Evolutionary conservation across 2,113 vertebrate genomes (phyloP), one percentile per base, ranked within the genome.

Genomic region (Cochlearius cochlearius): DNA sequence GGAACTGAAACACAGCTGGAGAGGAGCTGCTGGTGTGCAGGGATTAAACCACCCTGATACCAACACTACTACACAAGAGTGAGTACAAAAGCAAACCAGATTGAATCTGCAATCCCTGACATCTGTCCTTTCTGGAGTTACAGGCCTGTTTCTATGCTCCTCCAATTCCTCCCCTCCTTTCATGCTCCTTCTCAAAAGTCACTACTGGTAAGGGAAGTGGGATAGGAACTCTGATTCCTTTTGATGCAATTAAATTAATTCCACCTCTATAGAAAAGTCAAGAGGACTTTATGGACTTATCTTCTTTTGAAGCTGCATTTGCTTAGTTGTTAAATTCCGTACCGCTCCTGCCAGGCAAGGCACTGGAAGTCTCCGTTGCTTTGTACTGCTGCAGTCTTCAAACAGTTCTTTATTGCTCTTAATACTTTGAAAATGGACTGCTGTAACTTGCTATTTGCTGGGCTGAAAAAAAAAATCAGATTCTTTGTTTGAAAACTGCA

Each of bases 191-290:
- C 43, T 59, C 25, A 47, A 43, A 83, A 60, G 43, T 45, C 58
- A 8, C 29, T n/a, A 3, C 30, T 78, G 78, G 62, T 38, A 87
- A 38, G 86, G 45, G 34, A 89, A 67, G 32, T 27, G 3, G 22
- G 9, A 14, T 26, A 39, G 39, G 23, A 93, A 23, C 66, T 92
- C 77, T 15, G 26, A 12, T 76, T 86, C 34, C 11, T 53, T 97
- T 91, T 85, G 88, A 94, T 82, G 86, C 45, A 86, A 91, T 84
- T 85, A 91, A 88, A 88, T 82, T 73, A 76, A 77, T 86, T 79
- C 62, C 50, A n/a, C 50, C 62, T 73, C 58, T 66, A 10, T 32
- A 76, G 82, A 67, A 84, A 81, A 93, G 71, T 41, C 72, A 88
- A 63, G 50, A 62, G 66, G 72, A 83, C 50, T 72, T 49, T 43